phyloP scores from a whole-genome alignment of 2,888 invertebrate species.

The Eristalis intricaria region DNA sequence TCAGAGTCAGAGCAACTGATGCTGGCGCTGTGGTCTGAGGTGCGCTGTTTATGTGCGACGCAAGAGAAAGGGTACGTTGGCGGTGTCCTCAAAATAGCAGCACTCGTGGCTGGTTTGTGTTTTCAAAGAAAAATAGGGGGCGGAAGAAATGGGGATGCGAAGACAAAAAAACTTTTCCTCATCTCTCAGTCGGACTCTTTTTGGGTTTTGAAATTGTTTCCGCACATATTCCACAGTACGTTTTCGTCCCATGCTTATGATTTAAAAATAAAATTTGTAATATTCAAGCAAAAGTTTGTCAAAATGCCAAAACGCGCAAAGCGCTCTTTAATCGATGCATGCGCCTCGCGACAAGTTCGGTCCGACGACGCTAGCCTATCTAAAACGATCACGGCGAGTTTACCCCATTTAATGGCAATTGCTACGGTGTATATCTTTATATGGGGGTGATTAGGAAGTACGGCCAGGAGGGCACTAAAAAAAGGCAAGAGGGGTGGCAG shows the following conservation, averaged over 20 bases:
- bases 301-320: slow-evolving; percentile 62
- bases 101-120: slow-evolving; percentile 36
- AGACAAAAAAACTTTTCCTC: slow-evolving; percentile 15
- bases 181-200: slow-evolving; percentile 15
- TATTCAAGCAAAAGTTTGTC: slow-evolving; percentile 53
- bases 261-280: slow-evolving; percentile 50
- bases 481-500: neutral
- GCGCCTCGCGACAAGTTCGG: slow-evolving; percentile 48
- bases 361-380: slow-evolving; percentile 9
- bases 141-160: neutral
- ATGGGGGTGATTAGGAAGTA: slow-evolving; percentile 49
- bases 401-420: slow-evolving; percentile 63
- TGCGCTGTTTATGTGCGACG: slow-evolving; percentile 4
- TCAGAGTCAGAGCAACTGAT: slow-evolving; percentile 56
- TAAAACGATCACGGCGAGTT: slow-evolving; percentile 35
- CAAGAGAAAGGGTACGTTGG: slow-evolving; percentile 40
- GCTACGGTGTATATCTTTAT: slow-evolving; percentile 45
- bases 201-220: slow-evolving; percentile 51
- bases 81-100: slow-evolving; percentile 60
- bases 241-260: slow-evolving; percentile 18
- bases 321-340: slow-evolving; percentile 49
- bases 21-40: slow-evolving; percentile 50
- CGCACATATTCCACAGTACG: slow-evolving; percentile 24
- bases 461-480: slow-evolving; percentile 9
- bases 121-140: neutral